Evolutionary conservation across 2,113 vertebrate genomes (phyloP).

Genomic region (Aptenodytes forsteri): DNA sequence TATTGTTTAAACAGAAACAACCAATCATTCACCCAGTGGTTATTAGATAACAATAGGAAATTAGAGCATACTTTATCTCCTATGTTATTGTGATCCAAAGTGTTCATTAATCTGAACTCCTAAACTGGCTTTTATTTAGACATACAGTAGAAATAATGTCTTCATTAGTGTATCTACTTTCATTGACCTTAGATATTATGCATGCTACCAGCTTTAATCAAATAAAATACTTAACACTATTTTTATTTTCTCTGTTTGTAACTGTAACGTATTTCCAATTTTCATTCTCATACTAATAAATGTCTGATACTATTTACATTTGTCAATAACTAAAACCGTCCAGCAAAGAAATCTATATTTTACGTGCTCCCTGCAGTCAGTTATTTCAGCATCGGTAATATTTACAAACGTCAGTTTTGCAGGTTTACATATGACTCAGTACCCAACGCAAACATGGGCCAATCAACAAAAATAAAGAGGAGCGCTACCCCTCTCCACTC

Average conservation of each 20-base stretch:
- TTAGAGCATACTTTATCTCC: background rate
- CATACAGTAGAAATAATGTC: background rate
- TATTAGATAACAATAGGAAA: constrained; percentile 24
- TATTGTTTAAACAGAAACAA: background rate
- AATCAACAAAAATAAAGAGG: background rate
- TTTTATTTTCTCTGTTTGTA: background rate
- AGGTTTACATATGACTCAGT: background rate
- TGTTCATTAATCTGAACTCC: background rate
- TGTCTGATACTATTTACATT: background rate
- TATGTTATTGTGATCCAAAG: background rate
- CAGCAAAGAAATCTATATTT: background rate
- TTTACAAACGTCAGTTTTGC: background rate
- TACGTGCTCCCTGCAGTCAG: background rate
- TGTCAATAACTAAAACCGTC: background rate
- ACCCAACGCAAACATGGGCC: background rate
- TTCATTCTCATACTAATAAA: background rate
- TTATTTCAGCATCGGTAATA: background rate
- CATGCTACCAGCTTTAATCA: background rate
- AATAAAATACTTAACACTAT: background rate
- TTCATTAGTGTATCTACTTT: background rate
- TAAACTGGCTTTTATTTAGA: background rate
- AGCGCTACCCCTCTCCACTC: background rate
- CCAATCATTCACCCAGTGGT: background rate
- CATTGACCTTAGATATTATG: background rate
- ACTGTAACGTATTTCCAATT: background rate